These are phyloP conservation scores for Pantherophis alleghaniensis DNA, from an alignment of 2,797 vertebrate genomes.

Conservation along the genomic window DNA sequence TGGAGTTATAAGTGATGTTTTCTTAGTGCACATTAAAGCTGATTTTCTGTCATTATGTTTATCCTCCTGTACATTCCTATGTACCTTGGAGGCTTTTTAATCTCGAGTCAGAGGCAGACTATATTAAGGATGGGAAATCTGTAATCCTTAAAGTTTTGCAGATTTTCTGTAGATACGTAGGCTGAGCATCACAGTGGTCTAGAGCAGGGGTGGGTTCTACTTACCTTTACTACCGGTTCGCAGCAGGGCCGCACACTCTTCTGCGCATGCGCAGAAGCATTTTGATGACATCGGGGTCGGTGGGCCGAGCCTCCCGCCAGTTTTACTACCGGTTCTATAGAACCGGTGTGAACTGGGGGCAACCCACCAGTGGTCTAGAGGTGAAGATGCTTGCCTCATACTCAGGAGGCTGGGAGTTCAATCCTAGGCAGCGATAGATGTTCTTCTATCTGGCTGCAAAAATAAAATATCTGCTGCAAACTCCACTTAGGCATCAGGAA, in stretches of 20 bases:
- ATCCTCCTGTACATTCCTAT: neutral
- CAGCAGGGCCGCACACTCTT: too few species aligned
- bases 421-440: neutral
- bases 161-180: neutral
- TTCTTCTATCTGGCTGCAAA: neutral
- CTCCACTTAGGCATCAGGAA: neutral
- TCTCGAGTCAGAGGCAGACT: neutral
- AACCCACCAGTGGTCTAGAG: neutral
- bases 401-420: neutral
- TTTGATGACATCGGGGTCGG: too few species aligned
- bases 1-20: neutral
- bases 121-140: neutral
- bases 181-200: neutral
- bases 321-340: too few species aligned
- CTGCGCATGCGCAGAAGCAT: too few species aligned
- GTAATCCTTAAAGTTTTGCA: neutral
- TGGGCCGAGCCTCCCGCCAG: too few species aligned
- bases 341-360: too few species aligned
- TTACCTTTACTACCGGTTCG: too few species aligned
- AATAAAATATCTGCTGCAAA: neutral
- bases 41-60: neutral
- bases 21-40: neutral
- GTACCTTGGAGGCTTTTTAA: neutral
- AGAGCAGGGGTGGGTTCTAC: too few species aligned
- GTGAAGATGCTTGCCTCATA: neutral